Conservation (phyloP, 1,140 invertebrate species). For the Xylocopa sonorina region DNA sequence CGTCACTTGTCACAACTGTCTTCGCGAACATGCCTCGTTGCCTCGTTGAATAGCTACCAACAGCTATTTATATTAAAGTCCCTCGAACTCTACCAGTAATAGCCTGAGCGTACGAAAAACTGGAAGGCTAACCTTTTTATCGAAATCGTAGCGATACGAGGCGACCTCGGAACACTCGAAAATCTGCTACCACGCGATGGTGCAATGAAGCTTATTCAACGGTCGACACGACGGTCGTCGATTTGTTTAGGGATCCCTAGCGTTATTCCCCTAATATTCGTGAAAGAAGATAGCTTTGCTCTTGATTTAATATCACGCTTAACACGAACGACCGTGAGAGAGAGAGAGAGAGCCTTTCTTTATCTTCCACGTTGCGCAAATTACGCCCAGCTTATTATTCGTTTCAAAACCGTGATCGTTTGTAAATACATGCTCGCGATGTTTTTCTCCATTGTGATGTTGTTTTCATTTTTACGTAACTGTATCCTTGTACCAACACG, state of each 20-base stretch:
- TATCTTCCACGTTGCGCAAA: conserved; percentile 19
- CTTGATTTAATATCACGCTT: neutral
- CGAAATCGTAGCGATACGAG: neutral
- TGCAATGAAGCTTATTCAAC: neutral
- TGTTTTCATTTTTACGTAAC: conserved; percentile 8
- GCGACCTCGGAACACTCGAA: neutral
- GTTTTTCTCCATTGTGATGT: neutral
- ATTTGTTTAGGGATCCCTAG: neutral
- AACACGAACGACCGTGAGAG: neutral
- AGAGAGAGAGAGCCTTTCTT: neutral
- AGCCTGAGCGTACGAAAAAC: neutral
- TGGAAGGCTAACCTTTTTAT: conserved; percentile 4
- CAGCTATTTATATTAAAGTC: neutral
- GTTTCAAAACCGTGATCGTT: neutral
- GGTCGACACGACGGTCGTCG: neutral
- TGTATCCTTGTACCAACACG: neutral
- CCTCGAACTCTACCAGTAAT: neutral
- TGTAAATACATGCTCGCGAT: neutral
- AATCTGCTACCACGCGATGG: neutral
- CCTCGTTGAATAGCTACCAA: too few relatives aligned
- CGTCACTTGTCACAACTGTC: too few relatives aligned
- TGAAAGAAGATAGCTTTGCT: neutral
- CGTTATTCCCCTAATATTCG: too few relatives aligned
- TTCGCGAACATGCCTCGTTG: too few relatives aligned
- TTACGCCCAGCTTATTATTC: neutral